These are phyloP conservation scores for mouse (Mus musculus) DNA, from an alignment of 2,113 vertebrate species.

Conservation along the genomic window DNA sequence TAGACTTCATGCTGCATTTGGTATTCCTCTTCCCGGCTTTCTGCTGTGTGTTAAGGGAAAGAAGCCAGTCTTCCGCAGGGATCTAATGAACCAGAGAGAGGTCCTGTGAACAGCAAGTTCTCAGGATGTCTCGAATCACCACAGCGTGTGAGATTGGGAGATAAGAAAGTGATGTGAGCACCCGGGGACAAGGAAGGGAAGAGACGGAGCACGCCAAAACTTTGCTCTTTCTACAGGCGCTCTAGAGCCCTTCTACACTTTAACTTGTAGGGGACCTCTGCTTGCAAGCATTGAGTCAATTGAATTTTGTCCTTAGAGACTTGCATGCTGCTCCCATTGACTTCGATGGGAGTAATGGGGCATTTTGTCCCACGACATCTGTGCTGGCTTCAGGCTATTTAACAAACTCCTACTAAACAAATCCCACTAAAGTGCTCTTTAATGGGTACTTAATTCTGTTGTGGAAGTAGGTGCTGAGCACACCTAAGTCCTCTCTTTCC, in stretches of 20 bases:
- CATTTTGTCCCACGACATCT: conserved; percentile 71
- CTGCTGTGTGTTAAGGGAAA: not conserved
- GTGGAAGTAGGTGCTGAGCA: not conserved
- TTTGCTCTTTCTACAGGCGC: not conserved
- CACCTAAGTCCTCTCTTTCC: conserved; percentile 59
- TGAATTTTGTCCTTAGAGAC: conserved; percentile 66
- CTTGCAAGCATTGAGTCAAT: not conserved
- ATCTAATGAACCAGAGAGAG: conserved; percentile 44
- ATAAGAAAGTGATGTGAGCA: not conserved
- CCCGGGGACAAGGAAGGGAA: not conserved
- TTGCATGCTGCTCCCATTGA: not conserved
- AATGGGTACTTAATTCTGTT: conserved; percentile 57
- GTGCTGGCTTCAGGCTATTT: conserved; percentile 75
- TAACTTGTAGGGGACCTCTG: conserved; percentile 57
- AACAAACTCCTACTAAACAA: conserved; percentile 71
- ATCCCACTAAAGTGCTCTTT: conserved; percentile 69
- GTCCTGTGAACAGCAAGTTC: not conserved
- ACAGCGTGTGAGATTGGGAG: not conserved
- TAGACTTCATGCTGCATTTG: conserved; percentile 13
- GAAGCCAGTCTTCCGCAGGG: conserved; percentile 30
- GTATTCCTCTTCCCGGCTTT: conserved; percentile 36
- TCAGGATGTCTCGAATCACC: not conserved
- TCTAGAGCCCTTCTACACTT: conserved; percentile 26
- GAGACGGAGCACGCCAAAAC: not conserved
- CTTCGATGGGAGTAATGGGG: conserved; percentile 63